phyloP scores from a whole-genome alignment of 2,888 invertebrate species.

The Spodoptera picta region DNA sequence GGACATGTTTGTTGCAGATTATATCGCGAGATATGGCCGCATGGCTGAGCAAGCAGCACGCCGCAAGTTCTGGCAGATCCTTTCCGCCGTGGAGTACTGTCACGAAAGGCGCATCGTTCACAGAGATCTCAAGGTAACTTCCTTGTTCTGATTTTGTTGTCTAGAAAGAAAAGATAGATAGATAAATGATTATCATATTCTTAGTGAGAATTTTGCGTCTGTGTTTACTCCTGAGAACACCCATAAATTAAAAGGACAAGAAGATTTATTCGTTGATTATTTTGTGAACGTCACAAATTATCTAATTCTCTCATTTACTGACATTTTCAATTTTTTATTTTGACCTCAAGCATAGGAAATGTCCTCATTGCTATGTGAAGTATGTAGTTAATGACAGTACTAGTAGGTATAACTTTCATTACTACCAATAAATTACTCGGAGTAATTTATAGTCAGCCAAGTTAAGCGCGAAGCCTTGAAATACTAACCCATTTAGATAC shows the following conservation, averaged over 20 bases:
- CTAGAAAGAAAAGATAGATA: too few species aligned
- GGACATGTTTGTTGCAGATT: slow-evolving; percentile 89
- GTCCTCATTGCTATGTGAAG: slow-evolving; percentile 18
- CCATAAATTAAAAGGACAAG: too few species aligned
- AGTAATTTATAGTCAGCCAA: slow-evolving; percentile 38
- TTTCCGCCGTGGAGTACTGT: slow-evolving; percentile 98
- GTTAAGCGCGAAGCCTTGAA: slow-evolving; percentile 50
- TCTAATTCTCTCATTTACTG: too few species aligned
- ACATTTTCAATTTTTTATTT: too few species aligned
- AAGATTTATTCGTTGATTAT: too few species aligned
- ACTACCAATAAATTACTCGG: slow-evolving; percentile 41
- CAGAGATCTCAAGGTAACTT: slow-evolving; percentile 95
- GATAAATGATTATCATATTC: too few species aligned
- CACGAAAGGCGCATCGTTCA: slow-evolving; percentile 98
- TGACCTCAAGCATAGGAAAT: neutral
- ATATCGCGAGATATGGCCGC: slow-evolving; percentile 97
- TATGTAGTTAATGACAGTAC: slow-evolving; percentile 16
- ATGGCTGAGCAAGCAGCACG: slow-evolving; percentile 97
- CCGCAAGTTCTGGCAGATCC: slow-evolving; percentile 98
- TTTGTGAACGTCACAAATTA: too few species aligned
- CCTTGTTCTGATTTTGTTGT: too few species aligned
- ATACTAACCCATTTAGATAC: slow-evolving; percentile 40
- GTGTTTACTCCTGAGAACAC: too few species aligned
- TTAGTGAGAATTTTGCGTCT: too few species aligned
- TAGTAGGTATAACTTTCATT: slow-evolving; percentile 44